These are phyloP conservation scores for Argyresthia albistria DNA, from an alignment of 2,888 invertebrate species.

Conservation along the genomic window DNA sequence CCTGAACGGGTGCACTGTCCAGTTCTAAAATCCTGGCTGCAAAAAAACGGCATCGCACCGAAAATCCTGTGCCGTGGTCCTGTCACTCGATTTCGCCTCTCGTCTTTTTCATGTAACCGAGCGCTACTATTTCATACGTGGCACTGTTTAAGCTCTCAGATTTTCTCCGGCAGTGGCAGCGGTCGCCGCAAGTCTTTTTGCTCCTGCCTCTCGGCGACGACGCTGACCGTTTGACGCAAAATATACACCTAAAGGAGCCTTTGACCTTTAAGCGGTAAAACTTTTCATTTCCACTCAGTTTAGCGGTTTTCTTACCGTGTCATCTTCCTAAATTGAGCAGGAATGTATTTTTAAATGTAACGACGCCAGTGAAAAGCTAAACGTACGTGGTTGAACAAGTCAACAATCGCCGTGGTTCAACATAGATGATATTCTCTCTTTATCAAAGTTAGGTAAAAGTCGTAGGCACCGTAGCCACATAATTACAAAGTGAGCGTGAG, in stretches of 20 bases:
- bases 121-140: slow-evolving; percentile 69
- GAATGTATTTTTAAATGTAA: too few species aligned
- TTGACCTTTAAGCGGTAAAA: slow-evolving; percentile 66
- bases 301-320: slow-evolving; percentile 36
- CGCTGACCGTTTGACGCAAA: slow-evolving; percentile 68
- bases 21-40: slow-evolving; percentile 51
- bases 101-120: slow-evolving; percentile 72
- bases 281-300: slow-evolving; percentile 51
- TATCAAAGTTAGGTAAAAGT: not conserved
- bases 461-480: slow-evolving; percentile 19
- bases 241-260: slow-evolving; percentile 68
- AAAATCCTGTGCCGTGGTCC: slow-evolving; percentile 63
- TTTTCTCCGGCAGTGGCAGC: slow-evolving; percentile 63
- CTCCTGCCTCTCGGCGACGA: slow-evolving; percentile 53
- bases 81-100: slow-evolving; percentile 69
- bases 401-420: not conserved
- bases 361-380: too few species aligned
- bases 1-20: slow-evolving; percentile 44
- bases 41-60: slow-evolving; percentile 57
- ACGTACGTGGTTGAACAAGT: too few species aligned
- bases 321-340: not conserved
- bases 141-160: slow-evolving; percentile 71
- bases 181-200: slow-evolving; percentile 63
- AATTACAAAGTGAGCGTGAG: slow-evolving; percentile 52
- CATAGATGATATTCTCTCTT: not conserved